Base-by-base conservation (phyloP, 2,797 vertebrate species). In the Pampus argenteus region DNA sequence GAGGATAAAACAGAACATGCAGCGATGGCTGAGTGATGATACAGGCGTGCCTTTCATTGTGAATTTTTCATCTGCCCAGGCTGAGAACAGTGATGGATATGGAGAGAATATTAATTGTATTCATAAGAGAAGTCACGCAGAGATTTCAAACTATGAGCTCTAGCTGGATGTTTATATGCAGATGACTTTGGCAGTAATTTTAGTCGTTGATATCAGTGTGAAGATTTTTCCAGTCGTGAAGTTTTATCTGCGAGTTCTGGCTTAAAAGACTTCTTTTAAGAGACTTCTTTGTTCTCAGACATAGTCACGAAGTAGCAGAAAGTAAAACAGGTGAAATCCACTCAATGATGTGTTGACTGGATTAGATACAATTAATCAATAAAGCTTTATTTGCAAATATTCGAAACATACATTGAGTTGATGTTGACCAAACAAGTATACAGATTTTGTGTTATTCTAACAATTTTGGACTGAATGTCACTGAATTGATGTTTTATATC, bases 61-160 rank as follows among this genome's bases (percentile, higher is more conserved):
- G 86, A 89, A 86, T 89, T 79, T 91, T 91, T 90, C 81, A 86
- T 88, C 80, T 87, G 79, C 80, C 75, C 55, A 49, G 78, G 38
- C 82, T 78, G 73, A 82, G 76, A 88, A 91, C 65, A 69, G 75
- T 72, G 74, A 86, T 84, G 83, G 86, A 84, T 86, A 83, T 49
- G 79, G 66, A 80, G 40, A 87, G 86, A 90, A 90, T 90, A 87
- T 86, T 83, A 91, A 89, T 89, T 90, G 66, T 86, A 79, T 81
- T 70, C n/a, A 6, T 60, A 75, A 80, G 28, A 79, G 75, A 81
- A 83, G 72, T 79, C 71, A 83, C 17, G n/a, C 67, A 74, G 78
- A 68, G 80, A 85, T 86, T 86, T 86, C 45, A 71, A 70, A 84
- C 80, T 59, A 44, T 45, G 40, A 64, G 51, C 69, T 50, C 45